Conservation (phyloP, 2,888 invertebrate genomes). For the Phoenoteleia sp. region DNA sequence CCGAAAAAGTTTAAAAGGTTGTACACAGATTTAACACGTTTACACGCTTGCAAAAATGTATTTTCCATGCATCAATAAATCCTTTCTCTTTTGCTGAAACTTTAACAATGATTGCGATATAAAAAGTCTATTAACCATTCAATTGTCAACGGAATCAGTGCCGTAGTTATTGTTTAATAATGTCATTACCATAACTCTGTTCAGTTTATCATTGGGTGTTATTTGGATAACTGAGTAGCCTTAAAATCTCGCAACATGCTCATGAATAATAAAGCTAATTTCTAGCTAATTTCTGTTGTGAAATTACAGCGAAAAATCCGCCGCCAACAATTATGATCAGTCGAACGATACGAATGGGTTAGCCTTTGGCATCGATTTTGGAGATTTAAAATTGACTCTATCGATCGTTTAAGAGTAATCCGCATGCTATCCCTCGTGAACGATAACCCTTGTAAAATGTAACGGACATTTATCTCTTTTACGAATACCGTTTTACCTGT, state of each 20-base stretch:
- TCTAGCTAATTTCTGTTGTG: constrained; percentile 61
- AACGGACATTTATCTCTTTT: constrained; percentile 84
- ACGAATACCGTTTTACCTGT: constrained; percentile 75
- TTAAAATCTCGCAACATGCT: constrained; percentile 35
- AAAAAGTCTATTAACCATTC: neutral
- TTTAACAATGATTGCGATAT: no score
- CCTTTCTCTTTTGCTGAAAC: no score
- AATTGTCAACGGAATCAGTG: neutral
- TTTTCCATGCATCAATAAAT: no score
- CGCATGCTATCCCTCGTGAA: constrained; percentile 77
- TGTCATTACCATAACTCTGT: constrained; percentile 51
- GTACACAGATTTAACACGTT: no score
- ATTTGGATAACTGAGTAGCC: constrained; percentile 55
- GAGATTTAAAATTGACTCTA: constrained; percentile 71
- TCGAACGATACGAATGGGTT: constrained; percentile 33
- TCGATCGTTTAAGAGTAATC: constrained; percentile 82
- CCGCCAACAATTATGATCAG: constrained; percentile 53
- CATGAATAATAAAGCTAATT: constrained; percentile 65
- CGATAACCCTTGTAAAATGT: constrained; percentile 83
- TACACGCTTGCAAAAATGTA: no score
- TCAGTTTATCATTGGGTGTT: constrained; percentile 39
- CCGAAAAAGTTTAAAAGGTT: no score
- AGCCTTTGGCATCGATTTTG: constrained; percentile 53
- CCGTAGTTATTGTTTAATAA: constrained; percentile 36
- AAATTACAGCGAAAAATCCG: constrained; percentile 66